These are phyloP conservation scores for Anabacerthia variegaticeps DNA, from an alignment of 2,797 vertebrate species.

Conservation along the genomic window DNA sequence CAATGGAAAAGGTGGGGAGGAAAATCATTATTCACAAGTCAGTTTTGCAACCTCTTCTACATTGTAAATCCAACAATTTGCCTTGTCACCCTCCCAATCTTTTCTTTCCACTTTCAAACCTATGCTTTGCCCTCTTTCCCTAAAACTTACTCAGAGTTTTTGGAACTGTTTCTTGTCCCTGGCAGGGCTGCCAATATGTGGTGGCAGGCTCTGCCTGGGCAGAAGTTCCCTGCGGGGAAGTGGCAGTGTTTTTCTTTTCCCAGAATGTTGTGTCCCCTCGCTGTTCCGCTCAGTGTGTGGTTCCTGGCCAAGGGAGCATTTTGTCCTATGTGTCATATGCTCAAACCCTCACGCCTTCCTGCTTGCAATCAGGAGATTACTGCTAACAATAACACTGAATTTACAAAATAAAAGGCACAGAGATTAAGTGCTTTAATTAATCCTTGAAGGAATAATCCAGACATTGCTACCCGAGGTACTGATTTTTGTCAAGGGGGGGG, in stretches of 20 bases:
- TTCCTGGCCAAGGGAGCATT: slow-evolving; percentile 18
- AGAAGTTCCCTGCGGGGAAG: background rate
- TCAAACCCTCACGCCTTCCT: slow-evolving; percentile 23
- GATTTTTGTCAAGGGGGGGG: too few relatives aligned
- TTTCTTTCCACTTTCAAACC: background rate
- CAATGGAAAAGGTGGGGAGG: background rate
- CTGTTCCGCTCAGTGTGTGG: background rate
- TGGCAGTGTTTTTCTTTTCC: background rate
- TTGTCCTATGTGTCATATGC: background rate
- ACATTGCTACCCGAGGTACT: background rate
- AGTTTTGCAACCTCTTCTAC: background rate
- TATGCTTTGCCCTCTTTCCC: background rate
- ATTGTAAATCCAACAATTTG: background rate
- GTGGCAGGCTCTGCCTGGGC: background rate
- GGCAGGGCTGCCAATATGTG: background rate
- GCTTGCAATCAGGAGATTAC: slow-evolving; percentile 4
- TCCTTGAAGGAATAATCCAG: background rate
- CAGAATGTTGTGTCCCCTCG: background rate
- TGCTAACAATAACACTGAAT: background rate
- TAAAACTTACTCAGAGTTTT: background rate
- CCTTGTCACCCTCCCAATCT: background rate
- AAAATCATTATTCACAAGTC: background rate
- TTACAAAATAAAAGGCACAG: slow-evolving; percentile 9
- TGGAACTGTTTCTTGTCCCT: background rate
- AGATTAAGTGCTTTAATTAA: slow-evolving; percentile 33